Base-by-base conservation (phyloP, 2,113 vertebrate genomes). In the Nerophis ophidion region DNA sequence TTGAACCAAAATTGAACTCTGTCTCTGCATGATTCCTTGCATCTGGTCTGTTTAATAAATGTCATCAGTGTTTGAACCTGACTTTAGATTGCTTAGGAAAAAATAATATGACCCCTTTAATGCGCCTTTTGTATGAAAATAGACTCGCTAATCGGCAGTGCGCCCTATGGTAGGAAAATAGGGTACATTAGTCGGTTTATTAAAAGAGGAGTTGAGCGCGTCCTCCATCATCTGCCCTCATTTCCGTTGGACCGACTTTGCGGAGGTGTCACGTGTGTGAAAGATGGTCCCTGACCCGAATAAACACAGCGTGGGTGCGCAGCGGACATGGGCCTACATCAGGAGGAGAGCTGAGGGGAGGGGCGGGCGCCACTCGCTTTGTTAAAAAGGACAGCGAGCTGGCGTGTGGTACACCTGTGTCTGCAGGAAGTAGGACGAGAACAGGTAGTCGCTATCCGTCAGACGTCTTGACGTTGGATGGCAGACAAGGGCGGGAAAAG, bases 151-250 rank as follows among this genome's bases (percentile, higher is more conserved):
- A 26, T 26, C 19, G 19, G 19, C 19, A 26, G 19, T 26, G 19
- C 19, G 19, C 19, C 19, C 3, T 26, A 2, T 26, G 3, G 3
- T 26, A 3, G 19, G 3, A 26, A 26, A 26, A 1, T 26, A 96
- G 93, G 94, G 93, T 96, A 97, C 94, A 97, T 98, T 98, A 96
- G 95, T 95, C 94, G 93, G 93, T 92, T 92, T 93, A 96, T 97
- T 96, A 94, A 91, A 93, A 95, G 93, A 92, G 91, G 93, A 92
- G 92, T 88, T 90, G 89, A 87, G 92, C 88, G 89, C 90, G 87
- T 92, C 93, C 91, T 95, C 92, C 93, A 95, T 98, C 95, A 95
- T 94, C 91, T 92, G 89, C 91, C 92, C 92, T 94, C 94, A 94
- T 93, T 93, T 93, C 90, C 91, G 92, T 92, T 92, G 92, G 91